Evolutionary conservation across 1,140 invertebrate genomes (phyloP).

Genomic region (Drosophila pachea): DNA sequence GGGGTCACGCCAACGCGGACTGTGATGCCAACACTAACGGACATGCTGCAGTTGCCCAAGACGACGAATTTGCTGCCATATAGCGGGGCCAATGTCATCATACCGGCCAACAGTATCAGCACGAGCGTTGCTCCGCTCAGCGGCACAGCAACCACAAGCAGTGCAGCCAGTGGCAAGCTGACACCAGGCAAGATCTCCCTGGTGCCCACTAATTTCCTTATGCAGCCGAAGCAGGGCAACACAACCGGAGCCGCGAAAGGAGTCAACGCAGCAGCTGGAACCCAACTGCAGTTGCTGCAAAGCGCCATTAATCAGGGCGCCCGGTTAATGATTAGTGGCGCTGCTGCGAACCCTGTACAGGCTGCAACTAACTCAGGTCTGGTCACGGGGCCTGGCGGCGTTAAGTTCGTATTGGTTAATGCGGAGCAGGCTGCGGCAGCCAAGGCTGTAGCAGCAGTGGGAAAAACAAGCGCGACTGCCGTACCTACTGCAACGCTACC

Average conservation of each 20-base stretch:
- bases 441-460: constrained; percentile 49
- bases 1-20: background rate
- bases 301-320: constrained; percentile 64
- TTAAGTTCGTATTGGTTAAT: constrained; percentile 75
- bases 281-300: constrained; percentile 59
- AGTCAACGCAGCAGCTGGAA: constrained; percentile 10
- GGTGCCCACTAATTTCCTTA: constrained; percentile 75
- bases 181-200: constrained; percentile 68
- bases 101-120: constrained; percentile 54
- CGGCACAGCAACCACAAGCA: constrained; percentile 18
- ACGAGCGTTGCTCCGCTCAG: constrained; percentile 31
- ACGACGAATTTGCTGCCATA: constrained; percentile 49
- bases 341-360: constrained; percentile 33
- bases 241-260: constrained; percentile 22
- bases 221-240: constrained; percentile 63
- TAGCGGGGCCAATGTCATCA: constrained; percentile 60
- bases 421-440: constrained; percentile 61
- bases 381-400: constrained; percentile 62
- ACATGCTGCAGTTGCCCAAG: constrained; percentile 61
- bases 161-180: constrained; percentile 35
- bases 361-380: constrained; percentile 47
- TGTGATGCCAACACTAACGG: constrained; percentile 51
- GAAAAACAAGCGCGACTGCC: constrained; percentile 36
- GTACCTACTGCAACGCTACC: constrained; percentile 20
- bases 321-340: constrained; percentile 65